A percentile compares a stretch with the other conserved stretches of the same genome.
phyloP scores from a whole-genome alignment of 2,888 invertebrate genomes.

The Drosophila putrida region DNA sequence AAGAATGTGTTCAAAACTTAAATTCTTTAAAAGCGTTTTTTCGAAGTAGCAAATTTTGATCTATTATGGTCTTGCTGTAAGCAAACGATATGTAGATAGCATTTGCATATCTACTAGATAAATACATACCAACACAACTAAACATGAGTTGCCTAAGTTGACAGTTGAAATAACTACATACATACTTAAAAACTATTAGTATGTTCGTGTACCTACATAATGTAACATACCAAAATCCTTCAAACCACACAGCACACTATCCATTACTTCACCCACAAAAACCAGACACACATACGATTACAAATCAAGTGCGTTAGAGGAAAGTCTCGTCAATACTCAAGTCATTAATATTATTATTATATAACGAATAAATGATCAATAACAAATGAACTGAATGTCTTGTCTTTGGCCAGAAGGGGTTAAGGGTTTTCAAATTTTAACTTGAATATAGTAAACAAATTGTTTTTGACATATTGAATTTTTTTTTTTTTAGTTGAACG shows the following conservation, averaged over 20 bases:
- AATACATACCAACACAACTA: background rate
- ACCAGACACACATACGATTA: slow-evolving; percentile 6
- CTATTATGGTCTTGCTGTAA: no score
- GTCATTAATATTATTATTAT: slow-evolving; percentile 54
- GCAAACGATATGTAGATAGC: background rate
- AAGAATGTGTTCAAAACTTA: no score
- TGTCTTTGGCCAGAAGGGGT: background rate
- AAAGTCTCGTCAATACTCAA: slow-evolving; percentile 46
- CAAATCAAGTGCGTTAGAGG: slow-evolving; percentile 39
- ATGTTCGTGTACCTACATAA: background rate
- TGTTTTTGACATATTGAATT: no score
- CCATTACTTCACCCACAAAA: slow-evolving; percentile 1
- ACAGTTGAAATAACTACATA: background rate
- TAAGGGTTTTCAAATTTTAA: background rate
- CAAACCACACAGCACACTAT: background rate
- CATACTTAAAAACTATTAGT: background rate
- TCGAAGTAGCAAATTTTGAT: no score
- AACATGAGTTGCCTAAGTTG: slow-evolving; percentile 2
- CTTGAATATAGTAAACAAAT: background rate
- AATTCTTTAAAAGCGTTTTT: no score
- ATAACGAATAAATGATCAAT: slow-evolving; percentile 56
- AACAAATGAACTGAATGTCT: slow-evolving; percentile 3
- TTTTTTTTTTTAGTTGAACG: no score
- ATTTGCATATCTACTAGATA: no score
- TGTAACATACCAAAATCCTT: background rate